phyloP scores from a whole-genome alignment of 2,888 invertebrate genomes.

The Polydrusus cervinus region DNA sequence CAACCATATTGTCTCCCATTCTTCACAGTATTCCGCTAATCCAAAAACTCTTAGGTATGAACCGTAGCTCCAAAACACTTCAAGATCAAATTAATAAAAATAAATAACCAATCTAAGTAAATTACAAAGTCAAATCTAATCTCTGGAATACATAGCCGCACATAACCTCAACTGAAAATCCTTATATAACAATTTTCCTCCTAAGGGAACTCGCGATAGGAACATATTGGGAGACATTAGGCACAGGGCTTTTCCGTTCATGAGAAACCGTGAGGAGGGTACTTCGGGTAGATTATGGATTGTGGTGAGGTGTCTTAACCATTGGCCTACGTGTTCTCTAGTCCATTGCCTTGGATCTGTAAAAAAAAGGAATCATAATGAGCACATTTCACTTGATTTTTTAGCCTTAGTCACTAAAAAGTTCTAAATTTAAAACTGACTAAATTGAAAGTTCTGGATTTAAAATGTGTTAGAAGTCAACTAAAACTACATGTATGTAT shows the following conservation, averaged over 20 bases:
- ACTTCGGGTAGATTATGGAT: conserved; percentile 76
- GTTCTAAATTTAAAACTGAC: too few species aligned
- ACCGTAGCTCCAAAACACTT: conserved; percentile 19
- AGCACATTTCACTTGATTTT: too few species aligned
- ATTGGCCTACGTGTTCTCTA: conserved; percentile 80
- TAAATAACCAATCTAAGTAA: conserved; percentile 27
- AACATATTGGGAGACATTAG: conserved; percentile 87
- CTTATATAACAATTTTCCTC: conserved; percentile 80
- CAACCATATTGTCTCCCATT: too few species aligned
- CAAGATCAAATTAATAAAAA: conserved; percentile 15
- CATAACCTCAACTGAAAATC: conserved; percentile 82
- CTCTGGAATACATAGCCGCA: conserved; percentile 75
- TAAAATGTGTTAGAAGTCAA: too few species aligned
- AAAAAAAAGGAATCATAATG: conserved; percentile 55
- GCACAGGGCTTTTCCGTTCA: conserved; percentile 88
- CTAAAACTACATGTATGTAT: too few species aligned
- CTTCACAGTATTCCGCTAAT: neutral
- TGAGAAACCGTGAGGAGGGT: conserved; percentile 78
- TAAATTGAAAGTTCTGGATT: too few species aligned
- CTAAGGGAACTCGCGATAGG: conserved; percentile 79
- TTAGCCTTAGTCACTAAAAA: too few species aligned
- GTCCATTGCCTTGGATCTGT: conserved; percentile 84
- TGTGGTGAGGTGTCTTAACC: conserved; percentile 77
- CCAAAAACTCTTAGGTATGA: neutral
- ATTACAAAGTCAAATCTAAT: conserved; percentile 38